These are phyloP conservation scores for Henricia sp. DNA, from an alignment of 53 echinoderm and acorn worm species.

Conservation along the genomic window DNA sequence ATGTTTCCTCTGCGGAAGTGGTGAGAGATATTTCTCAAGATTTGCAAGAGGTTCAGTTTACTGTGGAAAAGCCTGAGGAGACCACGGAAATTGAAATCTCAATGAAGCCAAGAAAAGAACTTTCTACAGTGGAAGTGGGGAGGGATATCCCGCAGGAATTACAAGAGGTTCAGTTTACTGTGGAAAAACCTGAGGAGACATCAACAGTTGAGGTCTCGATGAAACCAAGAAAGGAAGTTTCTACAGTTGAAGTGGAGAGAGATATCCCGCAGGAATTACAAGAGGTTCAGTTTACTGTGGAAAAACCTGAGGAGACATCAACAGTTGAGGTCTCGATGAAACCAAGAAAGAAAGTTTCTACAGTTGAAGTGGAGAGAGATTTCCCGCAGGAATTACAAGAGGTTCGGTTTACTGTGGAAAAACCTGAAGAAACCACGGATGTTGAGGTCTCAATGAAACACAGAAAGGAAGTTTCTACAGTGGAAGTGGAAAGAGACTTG, in stretches of 20 bases:
- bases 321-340: conserved; percentile 29
- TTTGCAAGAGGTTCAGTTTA: too few species aligned
- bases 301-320: conserved; percentile 51
- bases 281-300: conserved; percentile 57
- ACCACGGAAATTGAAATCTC: conserved; percentile 60
- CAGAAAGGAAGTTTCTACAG: conserved; percentile 18
- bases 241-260: conserved; percentile 40
- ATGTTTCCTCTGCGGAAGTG: too few species aligned
- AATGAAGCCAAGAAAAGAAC: conserved; percentile 39
- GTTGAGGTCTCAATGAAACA: conserved; percentile 61
- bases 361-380: conserved; percentile 15
- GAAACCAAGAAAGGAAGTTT: conserved; percentile 52
- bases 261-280: conserved; percentile 55
- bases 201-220: conserved; percentile 70
- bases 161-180: conserved; percentile 52
- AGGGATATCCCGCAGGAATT: conserved; percentile 42
- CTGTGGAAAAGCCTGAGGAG: too few species aligned
- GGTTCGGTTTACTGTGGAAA: conserved; percentile 25
- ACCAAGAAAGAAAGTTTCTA: conserved; percentile 11
- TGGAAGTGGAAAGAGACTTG: conserved; percentile 41
- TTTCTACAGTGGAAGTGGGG: conserved; percentile 26
- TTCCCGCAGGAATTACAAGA: conserved; percentile 41
- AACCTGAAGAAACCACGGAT: conserved; percentile 46
- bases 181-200: conserved; percentile 47
- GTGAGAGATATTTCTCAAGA: too few species aligned